Base-by-base conservation (phyloP, 2,113 vertebrate genomes). In the Collichthys lucidus region DNA sequence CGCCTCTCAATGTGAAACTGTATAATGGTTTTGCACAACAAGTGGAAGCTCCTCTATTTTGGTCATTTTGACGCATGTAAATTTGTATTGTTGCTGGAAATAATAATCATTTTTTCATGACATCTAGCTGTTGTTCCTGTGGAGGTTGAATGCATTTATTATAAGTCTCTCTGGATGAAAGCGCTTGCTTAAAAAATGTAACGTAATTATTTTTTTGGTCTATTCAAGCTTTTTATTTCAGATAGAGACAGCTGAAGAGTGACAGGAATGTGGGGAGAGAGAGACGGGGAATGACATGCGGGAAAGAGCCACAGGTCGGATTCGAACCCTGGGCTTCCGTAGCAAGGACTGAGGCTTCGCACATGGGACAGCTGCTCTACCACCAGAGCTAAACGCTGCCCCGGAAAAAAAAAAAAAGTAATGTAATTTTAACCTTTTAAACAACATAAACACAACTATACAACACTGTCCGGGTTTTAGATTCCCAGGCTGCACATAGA, bases 1-100 rank as follows among this genome's bases (percentile, higher is more conserved):
- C 63, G 47, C 72, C 80, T 87, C 86, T 74, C 73, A 74, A 44
- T 88, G 79, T 90, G 88, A 90, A 90, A 83, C 89, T 75, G 65
- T 87, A 78, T 79, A 84, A 93, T 89, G 79, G 76, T 90, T 92
- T 40, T 86, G 91, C 74, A 93, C 86, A 90, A 93, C 86, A 86
- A 88, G 79, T 83, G 84, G 76, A 74, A 22, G 67, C 65, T 84
- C 75, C 50, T 57, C 52, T 79, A 31, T 89, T 83, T 82, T 75
- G 62, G 57, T 50, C 50, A 76, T 70, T 66, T 67, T 77, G 29
- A 47, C 73, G 68, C 50, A 35, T 83, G 84, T 19, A 47, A 44
- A 79, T 80, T 67, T 75, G 26, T 72, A 11, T 56, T 49, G 1
- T 35, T 66, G 35, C 55, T 53, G 29, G 24, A 67, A 76, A 12